Conservation (phyloP, 2,797 vertebrate species). For the Rousettus madagascariensis region DNA sequence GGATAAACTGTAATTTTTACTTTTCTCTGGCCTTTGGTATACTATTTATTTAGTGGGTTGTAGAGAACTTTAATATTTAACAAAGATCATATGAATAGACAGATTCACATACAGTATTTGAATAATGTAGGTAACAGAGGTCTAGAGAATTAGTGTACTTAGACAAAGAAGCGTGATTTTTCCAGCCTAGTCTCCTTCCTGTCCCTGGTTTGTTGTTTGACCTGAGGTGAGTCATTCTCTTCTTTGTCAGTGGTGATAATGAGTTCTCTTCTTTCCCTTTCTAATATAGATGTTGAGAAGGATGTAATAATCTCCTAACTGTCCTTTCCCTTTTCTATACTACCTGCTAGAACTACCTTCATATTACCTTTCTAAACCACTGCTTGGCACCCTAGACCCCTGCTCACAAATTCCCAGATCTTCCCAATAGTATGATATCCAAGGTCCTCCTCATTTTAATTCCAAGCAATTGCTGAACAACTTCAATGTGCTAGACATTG, state of each 20-base stretch:
- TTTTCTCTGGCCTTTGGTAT: conserved; percentile 60
- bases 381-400: not conserved
- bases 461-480: not conserved
- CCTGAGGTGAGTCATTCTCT: conserved; percentile 46
- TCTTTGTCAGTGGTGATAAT: conserved; percentile 61
- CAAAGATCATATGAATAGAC: conserved; percentile 61
- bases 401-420: not conserved
- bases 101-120: conserved; percentile 50
- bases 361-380: not conserved
- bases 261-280: conserved; percentile 49
- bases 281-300: conserved; percentile 50
- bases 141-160: conserved; percentile 45
- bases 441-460: not conserved
- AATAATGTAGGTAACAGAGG: conserved; percentile 64
- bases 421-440: not conserved
- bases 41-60: conserved; percentile 66
- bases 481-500: not conserved
- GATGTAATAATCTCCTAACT: conserved; percentile 36
- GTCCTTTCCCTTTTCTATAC: not conserved
- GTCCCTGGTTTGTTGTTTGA: conserved; percentile 57
- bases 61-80: conserved; percentile 64
- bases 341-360: not conserved
- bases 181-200: conserved; percentile 46
- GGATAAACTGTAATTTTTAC: conserved; percentile 50
- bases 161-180: conserved; percentile 32